Evolutionary conservation across 2,113 vertebrate genomes (phyloP).

Genomic region (Circaetus gallicus): DNA sequence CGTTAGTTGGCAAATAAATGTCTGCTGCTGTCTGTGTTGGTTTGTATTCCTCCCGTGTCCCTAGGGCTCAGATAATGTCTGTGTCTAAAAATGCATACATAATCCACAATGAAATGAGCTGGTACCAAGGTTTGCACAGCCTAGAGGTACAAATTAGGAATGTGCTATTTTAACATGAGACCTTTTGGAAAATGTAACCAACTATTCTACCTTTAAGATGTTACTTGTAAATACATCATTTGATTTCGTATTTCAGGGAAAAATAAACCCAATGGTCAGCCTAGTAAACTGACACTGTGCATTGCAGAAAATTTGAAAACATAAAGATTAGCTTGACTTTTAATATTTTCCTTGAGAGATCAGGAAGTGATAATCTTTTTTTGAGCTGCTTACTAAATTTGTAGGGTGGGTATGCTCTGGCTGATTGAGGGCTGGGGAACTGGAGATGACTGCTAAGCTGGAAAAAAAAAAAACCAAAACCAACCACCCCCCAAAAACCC

Average conservation of each 20-base stretch:
- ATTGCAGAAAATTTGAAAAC: neutral
- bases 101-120: slow-evolving; percentile 56
- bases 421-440: neutral
- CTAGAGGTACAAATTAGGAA: slow-evolving; percentile 45
- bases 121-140: slow-evolving; percentile 35
- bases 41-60: slow-evolving; percentile 36
- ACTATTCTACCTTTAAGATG: neutral
- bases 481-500: rapidly evolving
- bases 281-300: neutral
- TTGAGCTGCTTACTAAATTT: neutral
- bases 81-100: slow-evolving; percentile 56
- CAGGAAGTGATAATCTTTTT: neutral
- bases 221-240: neutral
- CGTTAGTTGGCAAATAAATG: slow-evolving; percentile 47
- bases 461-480: too few relatives aligned
- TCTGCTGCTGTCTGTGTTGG: slow-evolving; percentile 23
- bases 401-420: neutral
- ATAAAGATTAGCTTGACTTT: neutral
- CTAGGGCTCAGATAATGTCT: slow-evolving; percentile 55
- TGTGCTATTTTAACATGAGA: slow-evolving; percentile 37
- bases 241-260: neutral
- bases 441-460: neutral
- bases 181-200: neutral
- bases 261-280: neutral
- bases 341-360: neutral